phyloP scores from a whole-genome alignment of 1,140 invertebrate genomes.

The Temnothorax nylanderi region DNA sequence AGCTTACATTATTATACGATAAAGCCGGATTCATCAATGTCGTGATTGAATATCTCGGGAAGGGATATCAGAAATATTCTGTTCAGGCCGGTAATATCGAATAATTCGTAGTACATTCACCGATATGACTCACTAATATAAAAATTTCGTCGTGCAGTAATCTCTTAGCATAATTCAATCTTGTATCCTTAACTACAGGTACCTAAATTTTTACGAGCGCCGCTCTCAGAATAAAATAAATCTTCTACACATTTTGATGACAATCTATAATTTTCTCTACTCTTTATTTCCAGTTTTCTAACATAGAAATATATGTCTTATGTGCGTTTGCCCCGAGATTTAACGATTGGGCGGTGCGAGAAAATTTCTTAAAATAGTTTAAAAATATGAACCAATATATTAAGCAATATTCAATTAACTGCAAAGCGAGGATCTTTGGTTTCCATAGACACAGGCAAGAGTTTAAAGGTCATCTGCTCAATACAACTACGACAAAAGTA shows the following conservation, averaged over 20 bases:
- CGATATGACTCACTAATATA: background rate
- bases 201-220: background rate
- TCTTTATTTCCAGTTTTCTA: background rate
- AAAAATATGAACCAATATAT: background rate
- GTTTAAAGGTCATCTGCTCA: background rate
- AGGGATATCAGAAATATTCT: background rate
- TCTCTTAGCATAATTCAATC: background rate
- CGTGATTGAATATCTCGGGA: constrained; percentile 11
- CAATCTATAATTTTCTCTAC: background rate
- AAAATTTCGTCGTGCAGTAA: background rate
- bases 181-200: background rate
- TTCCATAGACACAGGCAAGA: background rate
- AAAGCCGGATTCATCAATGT: constrained; percentile 52
- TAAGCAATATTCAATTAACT: constrained; percentile 17
- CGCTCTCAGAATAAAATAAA: background rate
- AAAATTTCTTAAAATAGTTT: background rate
- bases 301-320: background rate
- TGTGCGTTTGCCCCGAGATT: background rate
- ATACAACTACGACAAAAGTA: constrained; percentile 31
- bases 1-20: constrained; percentile 36
- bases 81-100: background rate
- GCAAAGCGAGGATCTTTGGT: background rate
- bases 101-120: background rate
- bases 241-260: background rate
- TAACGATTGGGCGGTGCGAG: background rate